Evolutionary conservation across 2,797 vertebrate species (phyloP).

Genomic region (Thalassophryne amazonica): DNA sequence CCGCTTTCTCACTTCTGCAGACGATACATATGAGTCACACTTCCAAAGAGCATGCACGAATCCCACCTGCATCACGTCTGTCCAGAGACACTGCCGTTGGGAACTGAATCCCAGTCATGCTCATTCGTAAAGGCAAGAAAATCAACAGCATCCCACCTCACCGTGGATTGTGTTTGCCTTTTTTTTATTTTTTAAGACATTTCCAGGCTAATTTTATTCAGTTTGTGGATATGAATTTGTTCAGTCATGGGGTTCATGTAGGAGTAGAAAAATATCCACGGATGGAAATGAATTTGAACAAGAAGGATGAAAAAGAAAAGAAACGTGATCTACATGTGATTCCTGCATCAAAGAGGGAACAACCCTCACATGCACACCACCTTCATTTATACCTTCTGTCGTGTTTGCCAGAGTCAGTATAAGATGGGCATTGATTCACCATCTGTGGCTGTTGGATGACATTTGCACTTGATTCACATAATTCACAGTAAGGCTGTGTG

Average conservation of each 20-base stretch:
- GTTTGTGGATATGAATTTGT: constrained; percentile 6
- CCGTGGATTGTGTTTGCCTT: background rate
- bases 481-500: constrained; percentile 26
- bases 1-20: background rate
- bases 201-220: constrained; percentile 16
- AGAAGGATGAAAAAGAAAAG: constrained; percentile 13
- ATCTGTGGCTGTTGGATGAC: constrained; percentile 48
- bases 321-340: constrained; percentile 17
- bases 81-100: background rate
- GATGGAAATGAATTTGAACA: constrained; percentile 8
- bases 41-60: constrained; percentile 13
- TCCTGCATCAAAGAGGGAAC: constrained; percentile 28
- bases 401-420: constrained; percentile 35
- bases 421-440: constrained; percentile 47
- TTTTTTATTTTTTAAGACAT: constrained; percentile 22
- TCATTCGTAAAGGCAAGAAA: background rate
- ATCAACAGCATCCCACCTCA: background rate
- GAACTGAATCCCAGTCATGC: background rate
- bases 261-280: background rate
- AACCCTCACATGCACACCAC: constrained; percentile 10
- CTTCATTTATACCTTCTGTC: constrained; percentile 55
- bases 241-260: constrained; percentile 6
- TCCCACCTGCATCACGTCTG: constrained; percentile 1
- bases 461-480: constrained; percentile 40
- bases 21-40: constrained; percentile 1